A percentile compares a stretch with the other conserved stretches of the same genome.
phyloP scores from a whole-genome alignment of 2,888 invertebrate species.

The Ichneumon xanthorius region DNA sequence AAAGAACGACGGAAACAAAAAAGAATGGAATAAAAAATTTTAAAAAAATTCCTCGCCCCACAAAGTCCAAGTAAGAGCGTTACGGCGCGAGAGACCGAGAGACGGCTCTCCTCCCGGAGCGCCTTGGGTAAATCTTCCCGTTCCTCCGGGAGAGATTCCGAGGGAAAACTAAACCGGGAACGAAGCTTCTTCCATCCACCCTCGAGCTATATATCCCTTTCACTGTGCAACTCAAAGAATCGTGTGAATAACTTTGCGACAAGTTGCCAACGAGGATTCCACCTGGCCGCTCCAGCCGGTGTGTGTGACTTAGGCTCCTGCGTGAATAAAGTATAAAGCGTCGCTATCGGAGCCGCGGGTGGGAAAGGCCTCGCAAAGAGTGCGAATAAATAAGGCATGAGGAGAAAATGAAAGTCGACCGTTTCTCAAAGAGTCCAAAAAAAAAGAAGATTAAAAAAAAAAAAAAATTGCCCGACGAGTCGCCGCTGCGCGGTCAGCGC shows the following conservation, averaged over 20 bases:
- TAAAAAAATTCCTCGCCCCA: conserved; percentile 44
- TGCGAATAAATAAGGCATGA: conserved; percentile 26
- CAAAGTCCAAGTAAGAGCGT: conserved; percentile 42
- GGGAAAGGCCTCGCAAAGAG: conserved; percentile 31
- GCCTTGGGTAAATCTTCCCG: conserved; percentile 42
- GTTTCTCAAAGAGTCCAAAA: conserved; percentile 55
- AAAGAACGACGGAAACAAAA: conserved; percentile 23
- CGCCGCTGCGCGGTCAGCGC: background rate
- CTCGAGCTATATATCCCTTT: conserved; percentile 18
- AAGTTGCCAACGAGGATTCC: conserved; percentile 43
- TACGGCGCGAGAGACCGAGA: background rate
- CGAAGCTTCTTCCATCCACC: conserved; percentile 20
- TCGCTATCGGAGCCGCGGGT: background rate
- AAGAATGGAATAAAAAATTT: conserved; percentile 28
- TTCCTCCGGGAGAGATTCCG: background rate
- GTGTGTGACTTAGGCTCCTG: conserved; percentile 1
- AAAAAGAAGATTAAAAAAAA: conserved; percentile 53
- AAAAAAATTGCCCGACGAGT: background rate
- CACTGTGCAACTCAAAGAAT: conserved; percentile 20
- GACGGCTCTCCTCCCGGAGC: background rate
- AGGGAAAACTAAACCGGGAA: background rate
- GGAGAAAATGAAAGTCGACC: conserved; percentile 62
- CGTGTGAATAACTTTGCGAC: conserved; percentile 65
- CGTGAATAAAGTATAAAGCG: conserved; percentile 13
- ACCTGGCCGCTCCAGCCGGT: background rate